Evolutionary conservation across 1,140 invertebrate species (phyloP).

Genomic region (Ceratoteleas bidentatus): DNA sequence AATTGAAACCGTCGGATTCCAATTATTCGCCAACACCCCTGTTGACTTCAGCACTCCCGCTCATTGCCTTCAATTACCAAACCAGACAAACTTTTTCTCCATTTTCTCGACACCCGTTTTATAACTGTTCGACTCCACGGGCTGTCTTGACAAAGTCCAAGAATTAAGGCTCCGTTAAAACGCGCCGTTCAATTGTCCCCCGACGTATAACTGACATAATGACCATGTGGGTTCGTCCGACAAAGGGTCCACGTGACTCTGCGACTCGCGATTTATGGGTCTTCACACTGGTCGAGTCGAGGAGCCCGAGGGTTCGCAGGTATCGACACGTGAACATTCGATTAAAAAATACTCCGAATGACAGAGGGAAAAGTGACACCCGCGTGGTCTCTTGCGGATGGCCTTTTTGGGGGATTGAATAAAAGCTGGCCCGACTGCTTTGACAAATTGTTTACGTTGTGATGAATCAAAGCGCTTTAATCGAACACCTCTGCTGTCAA

Average conservation of each 20-base stretch:
- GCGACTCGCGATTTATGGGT: background rate
- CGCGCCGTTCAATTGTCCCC: constrained; percentile 46
- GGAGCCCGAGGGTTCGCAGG: background rate
- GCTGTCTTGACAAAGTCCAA: constrained; percentile 42
- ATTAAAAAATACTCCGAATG: too few relatives aligned
- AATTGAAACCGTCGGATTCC: constrained; percentile 3
- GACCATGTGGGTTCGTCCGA: constrained; percentile 57
- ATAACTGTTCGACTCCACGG: constrained; percentile 43
- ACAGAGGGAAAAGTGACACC: too few relatives aligned
- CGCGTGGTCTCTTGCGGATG: too few relatives aligned
- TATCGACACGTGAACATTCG: too few relatives aligned
- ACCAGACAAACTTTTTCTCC: constrained; percentile 40
- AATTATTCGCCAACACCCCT: constrained; percentile 31
- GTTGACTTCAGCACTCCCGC: constrained; percentile 30
- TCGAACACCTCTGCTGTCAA: constrained; percentile 29
- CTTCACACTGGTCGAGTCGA: constrained; percentile 18
- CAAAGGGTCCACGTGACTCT: constrained; percentile 34
- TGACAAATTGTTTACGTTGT: constrained; percentile 48
- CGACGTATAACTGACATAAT: constrained; percentile 49
- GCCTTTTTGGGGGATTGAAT: too few relatives aligned
- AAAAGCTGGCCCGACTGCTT: too few relatives aligned
- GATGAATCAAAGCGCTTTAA: constrained; percentile 39
- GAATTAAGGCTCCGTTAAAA: constrained; percentile 59
- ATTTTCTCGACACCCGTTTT: constrained; percentile 35
- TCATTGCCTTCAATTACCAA: constrained; percentile 50